Conservation (phyloP, 30 jellyfish, hydroid and myxozoan genomes). For the Turritopsis rubra region DNA sequence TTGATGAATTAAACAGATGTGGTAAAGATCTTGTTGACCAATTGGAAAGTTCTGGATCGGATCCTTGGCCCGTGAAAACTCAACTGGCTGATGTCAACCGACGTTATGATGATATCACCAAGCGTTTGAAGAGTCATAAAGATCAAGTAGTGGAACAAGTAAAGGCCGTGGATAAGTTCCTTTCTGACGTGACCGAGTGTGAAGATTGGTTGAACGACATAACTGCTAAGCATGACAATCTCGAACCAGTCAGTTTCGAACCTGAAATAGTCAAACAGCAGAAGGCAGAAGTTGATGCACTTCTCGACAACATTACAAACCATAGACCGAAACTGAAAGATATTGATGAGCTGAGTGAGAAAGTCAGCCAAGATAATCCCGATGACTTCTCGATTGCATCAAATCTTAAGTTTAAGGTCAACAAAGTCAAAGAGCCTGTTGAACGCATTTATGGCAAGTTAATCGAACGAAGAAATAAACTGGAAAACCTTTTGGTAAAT, state of each 20-base stretch:
- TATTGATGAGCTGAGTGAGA: constrained; percentile 30
- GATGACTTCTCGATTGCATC: constrained; percentile 51
- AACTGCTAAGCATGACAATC: constrained; percentile 24
- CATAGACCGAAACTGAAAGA: constrained; percentile 35
- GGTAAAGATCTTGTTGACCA: constrained; percentile 48
- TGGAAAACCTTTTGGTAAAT: constrained; percentile 32
- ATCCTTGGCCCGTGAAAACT: constrained; percentile 40
- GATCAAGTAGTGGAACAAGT: constrained; percentile 40
- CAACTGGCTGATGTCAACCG: constrained; percentile 34
- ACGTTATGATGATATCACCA: constrained; percentile 47
- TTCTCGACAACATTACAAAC: constrained; percentile 49
- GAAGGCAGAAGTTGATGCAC: constrained; percentile 55
- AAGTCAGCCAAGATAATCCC: constrained; percentile 47
- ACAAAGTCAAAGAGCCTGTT: constrained; percentile 33
- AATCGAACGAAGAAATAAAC: constrained; percentile 51
- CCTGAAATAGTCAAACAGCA: constrained; percentile 58
- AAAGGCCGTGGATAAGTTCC: constrained; percentile 30
- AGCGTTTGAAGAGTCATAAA: constrained; percentile 25
- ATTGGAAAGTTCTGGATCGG: constrained; percentile 35
- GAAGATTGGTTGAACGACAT: constrained; percentile 37
- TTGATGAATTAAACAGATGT: constrained; percentile 8
- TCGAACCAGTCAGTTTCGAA: constrained; percentile 31
- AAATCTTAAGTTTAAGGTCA: constrained; percentile 14
- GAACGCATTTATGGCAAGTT: constrained; percentile 37
- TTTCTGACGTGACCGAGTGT: constrained; percentile 2